Base-by-base conservation (phyloP, 2,113 vertebrate species). In the Triplophysa tibetana region DNA sequence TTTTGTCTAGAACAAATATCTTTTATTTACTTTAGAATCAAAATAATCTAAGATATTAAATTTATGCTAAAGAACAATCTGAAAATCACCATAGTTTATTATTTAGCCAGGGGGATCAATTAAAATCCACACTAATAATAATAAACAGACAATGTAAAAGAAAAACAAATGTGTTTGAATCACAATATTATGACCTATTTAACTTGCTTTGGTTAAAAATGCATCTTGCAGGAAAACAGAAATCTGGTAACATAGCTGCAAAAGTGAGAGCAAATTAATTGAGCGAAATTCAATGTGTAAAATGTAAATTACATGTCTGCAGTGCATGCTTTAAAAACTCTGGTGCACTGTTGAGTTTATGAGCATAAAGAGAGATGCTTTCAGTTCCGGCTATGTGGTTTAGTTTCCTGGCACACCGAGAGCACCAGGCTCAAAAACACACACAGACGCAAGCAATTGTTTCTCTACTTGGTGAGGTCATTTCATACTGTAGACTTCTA, bases 371-470 rank as follows among this genome's bases (percentile, higher is more conserved):
- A 64, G 48, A 67, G 74, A 67, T 54, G 76, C 74, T 86, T 86
- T 83, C 76, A 83, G 72, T 83, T 86, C 85, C 82, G 79, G 85
- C 26, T 67, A 61, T 86, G 82, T 21, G 85, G 82, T 86, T 81
- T 33, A 64, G 79, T 60, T 86, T 86, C 85, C 82, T 86, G 84
- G 68, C 85, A 86, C 45, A 81, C 79, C 4, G 70, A 85, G n/a
- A 33, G 73, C 66, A 81, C 74, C 48, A 56, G 50, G 61, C 68
- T 58, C 62, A 29, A 62, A 63, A 13, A 60, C 52, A 61, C 63
- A 38, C 23, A 63, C 72, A 62, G 23, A 72, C 67, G 14, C 76
- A 83, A 41, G 73, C 56, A 0, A 38, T 38, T 38, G 33, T 38
- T 38, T 38, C 33, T 7, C 33, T 7, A 38, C 33, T 38, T 38